Evolutionary conservation across 2,113 vertebrate genomes (phyloP), one percentile per base, ranked within the genome.

Genomic region (Psephotus haematonotus): DNA sequence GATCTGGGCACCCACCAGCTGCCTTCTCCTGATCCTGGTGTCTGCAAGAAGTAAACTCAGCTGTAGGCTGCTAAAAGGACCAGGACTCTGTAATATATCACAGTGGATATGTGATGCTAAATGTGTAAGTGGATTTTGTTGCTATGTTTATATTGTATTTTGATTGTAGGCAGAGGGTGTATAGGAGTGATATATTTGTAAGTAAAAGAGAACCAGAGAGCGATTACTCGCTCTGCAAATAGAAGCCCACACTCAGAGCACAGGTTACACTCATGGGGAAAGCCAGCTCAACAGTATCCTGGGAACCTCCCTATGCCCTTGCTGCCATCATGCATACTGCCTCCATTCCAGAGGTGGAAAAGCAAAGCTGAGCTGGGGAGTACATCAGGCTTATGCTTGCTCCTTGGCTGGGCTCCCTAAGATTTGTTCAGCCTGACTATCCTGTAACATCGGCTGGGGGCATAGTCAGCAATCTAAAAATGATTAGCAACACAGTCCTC

Each of bases 271-370:
- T 46, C 47, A 24, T 13, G 27, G 25, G 68, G 13, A 31, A 86
- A 70, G 44, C 7, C 2, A 3, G 27, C 12, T 47, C 33, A 72
- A 35, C 33, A n/a, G 31, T n/a, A 53, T 22, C 6, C 15, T 28
- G 52, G 68, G 19, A 79, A 24, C 4, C 31, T 76, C 31, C 1
- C 1, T 0, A 0, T 47, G 41, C 29, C 35, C 46, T 67, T 29
- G 22, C 46, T 80, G 10, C 57, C 68, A 47, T 49, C 43, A 14
- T 28, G 22, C 39, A 22, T 49, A 59, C 75, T 88, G 22, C n/a
- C 43, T 86, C 35, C 24, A 4, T 28, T 10, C 5, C 15, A 63
- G 41, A 70, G 28, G 23, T 43, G 27, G 63, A 49, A 13, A 43
- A 50, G 39, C 17, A 68, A 77, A 46, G 13, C 37, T 59, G 55